Conservation (phyloP, 2,888 invertebrate species). For the Dermolepida albohirtum region DNA sequence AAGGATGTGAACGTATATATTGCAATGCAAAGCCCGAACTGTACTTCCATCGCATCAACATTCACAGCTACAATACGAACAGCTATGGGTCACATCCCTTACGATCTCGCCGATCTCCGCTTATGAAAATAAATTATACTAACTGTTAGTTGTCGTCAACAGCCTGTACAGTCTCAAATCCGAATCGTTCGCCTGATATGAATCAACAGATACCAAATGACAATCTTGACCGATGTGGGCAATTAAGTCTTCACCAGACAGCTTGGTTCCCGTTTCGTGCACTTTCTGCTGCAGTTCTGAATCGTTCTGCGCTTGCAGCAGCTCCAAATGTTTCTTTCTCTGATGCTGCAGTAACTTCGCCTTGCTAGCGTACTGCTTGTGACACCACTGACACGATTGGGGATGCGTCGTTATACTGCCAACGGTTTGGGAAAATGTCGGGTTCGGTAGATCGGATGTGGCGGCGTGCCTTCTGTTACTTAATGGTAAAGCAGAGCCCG, state of each 20-base stretch:
- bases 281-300: slow-evolving; percentile 17
- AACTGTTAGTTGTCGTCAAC: slow-evolving; percentile 61
- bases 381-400: slow-evolving; percentile 82
- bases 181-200: slow-evolving; percentile 44
- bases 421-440: slow-evolving; percentile 77
- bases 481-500: slow-evolving; percentile 76
- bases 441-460: slow-evolving; percentile 68
- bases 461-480: slow-evolving; percentile 63
- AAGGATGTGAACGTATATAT: no score
- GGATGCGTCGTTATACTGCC: slow-evolving; percentile 79
- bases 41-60: no score
- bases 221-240: slow-evolving; percentile 49
- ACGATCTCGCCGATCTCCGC: no score
- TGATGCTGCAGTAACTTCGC: slow-evolving; percentile 79
- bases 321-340: slow-evolving; percentile 71
- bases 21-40: no score
- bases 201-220: slow-evolving; percentile 50
- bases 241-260: slow-evolving; percentile 46
- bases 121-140: slow-evolving; percentile 40
- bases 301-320: slow-evolving; percentile 54
- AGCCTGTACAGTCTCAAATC: slow-evolving; percentile 61
- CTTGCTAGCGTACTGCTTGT: slow-evolving; percentile 88
- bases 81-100: no score
- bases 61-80: no score
- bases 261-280: slow-evolving; percentile 36